phyloP scores from a whole-genome alignment of 2,797 vertebrate species.

The Onychomys arenicola region DNA sequence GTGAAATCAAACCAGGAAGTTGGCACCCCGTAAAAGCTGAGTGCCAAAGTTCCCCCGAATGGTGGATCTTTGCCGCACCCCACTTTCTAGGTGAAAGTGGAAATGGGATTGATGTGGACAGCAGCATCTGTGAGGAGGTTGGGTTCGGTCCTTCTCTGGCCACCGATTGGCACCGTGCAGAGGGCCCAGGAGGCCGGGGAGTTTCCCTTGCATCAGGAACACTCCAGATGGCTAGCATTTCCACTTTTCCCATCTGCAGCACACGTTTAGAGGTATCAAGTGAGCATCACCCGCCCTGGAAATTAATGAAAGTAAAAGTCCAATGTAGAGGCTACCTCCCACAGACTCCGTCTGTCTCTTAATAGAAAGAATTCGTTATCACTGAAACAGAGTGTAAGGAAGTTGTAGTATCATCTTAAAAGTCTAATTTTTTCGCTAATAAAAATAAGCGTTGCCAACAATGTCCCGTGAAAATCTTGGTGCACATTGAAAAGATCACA shows the following conservation, averaged over 20 bases:
- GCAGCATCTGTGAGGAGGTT: slow-evolving; percentile 68
- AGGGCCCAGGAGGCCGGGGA: slow-evolving; percentile 84
- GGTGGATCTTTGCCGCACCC: slow-evolving; percentile 54
- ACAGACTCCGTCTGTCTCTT: neutral
- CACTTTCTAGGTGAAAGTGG: slow-evolving; percentile 66
- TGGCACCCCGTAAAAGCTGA: slow-evolving; percentile 67
- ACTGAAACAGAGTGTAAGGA: slow-evolving; percentile 2
- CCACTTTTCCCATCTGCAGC: slow-evolving; percentile 83
- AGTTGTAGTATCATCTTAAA: slow-evolving; percentile 14
- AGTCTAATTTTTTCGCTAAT: slow-evolving; percentile 54
- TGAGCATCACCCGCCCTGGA: neutral
- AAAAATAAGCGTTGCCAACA: slow-evolving; percentile 31
- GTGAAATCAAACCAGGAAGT: slow-evolving; percentile 82
- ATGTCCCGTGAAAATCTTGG: neutral
- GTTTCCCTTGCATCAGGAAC: slow-evolving; percentile 84
- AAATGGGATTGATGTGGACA: slow-evolving; percentile 72
- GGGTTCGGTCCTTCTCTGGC: slow-evolving; percentile 78
- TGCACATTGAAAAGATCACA: neutral
- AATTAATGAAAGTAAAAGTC: slow-evolving; percentile 57
- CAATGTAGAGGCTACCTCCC: neutral
- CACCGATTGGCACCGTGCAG: slow-evolving; percentile 55
- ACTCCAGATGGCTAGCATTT: slow-evolving; percentile 80
- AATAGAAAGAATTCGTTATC: slow-evolving; percentile 13
- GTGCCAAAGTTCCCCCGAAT: slow-evolving; percentile 69
- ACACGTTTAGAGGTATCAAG: slow-evolving; percentile 45